Conservation (phyloP, 2,888 invertebrate species). For the Pomacea canaliculata region DNA sequence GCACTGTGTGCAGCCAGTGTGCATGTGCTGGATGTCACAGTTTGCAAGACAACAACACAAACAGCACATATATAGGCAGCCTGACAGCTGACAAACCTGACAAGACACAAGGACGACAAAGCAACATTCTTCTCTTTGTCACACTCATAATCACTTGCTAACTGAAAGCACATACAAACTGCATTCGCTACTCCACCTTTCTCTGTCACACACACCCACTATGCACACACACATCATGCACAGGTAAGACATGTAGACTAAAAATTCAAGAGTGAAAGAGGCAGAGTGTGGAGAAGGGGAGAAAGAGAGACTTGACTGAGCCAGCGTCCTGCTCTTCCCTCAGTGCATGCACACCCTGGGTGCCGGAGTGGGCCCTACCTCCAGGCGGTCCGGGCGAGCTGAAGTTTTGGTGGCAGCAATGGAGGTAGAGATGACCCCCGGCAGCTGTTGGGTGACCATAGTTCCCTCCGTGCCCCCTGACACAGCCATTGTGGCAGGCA, state of each 20-base stretch:
- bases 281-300: conserved; percentile 1
- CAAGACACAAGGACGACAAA: no score
- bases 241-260: no score
- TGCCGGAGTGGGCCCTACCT: conserved; percentile 76
- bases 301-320: conserved; percentile 3
- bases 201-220: not conserved
- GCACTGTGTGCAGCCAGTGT: no score
- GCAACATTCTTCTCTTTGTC: conserved; percentile 75
- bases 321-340: not conserved
- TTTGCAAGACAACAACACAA: no score
- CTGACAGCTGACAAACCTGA: no score
- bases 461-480: conserved; percentile 43
- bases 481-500: conserved; percentile 44
- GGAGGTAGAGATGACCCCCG: conserved; percentile 49
- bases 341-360: not conserved
- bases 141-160: conserved; percentile 70
- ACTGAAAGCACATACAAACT: conserved; percentile 23
- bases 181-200: not conserved
- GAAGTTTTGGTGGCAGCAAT: conserved; percentile 19
- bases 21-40: no score
- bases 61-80: no score
- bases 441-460: conserved; percentile 45
- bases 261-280: not conserved
- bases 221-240: not conserved
- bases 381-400: conserved; percentile 88